phyloP scores from a whole-genome alignment of 1,140 invertebrate genomes.

The Bombus picipes region DNA sequence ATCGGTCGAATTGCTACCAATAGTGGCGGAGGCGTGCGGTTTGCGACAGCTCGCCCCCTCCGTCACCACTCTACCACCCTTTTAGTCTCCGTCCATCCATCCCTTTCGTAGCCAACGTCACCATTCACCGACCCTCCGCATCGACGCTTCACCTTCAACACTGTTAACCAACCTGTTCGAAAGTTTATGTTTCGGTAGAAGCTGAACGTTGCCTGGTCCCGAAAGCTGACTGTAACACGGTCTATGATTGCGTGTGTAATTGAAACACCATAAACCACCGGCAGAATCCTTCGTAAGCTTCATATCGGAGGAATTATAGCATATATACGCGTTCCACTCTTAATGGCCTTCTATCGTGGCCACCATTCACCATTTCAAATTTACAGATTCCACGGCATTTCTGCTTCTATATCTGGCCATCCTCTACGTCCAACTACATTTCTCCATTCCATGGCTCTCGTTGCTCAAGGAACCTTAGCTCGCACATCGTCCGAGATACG shows the following conservation, averaged over 20 bases:
- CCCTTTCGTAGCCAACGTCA: background rate
- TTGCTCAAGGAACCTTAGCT: background rate
- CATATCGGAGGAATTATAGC: conserved; percentile 67
- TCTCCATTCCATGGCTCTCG: background rate
- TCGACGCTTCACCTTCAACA: conserved; percentile 22
- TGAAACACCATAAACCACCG: conserved; percentile 71
- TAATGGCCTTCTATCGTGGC: conserved; percentile 31
- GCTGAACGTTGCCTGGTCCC: background rate
- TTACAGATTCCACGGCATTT: conserved; percentile 23
- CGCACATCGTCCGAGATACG: conserved; percentile 48
- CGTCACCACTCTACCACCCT: background rate
- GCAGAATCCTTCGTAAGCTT: conserved; percentile 61
- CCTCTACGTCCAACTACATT: background rate
- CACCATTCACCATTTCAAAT: conserved; percentile 52
- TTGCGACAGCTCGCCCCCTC: conserved; percentile 59
- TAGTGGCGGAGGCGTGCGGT: conserved; percentile 63
- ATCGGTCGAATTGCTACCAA: conserved; percentile 65
- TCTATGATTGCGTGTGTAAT: conserved; percentile 70
- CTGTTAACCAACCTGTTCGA: conserved; percentile 6
- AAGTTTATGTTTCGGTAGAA: conserved; percentile 49
- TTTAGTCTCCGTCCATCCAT: background rate
- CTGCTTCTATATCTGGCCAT: background rate
- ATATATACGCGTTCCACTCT: conserved; percentile 40
- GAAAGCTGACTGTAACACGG: conserved; percentile 55
- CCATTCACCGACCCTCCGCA: conserved; percentile 11